Base-by-base conservation (phyloP, 1,140 invertebrate genomes). In the Alviniconcha marisindica region DNA sequence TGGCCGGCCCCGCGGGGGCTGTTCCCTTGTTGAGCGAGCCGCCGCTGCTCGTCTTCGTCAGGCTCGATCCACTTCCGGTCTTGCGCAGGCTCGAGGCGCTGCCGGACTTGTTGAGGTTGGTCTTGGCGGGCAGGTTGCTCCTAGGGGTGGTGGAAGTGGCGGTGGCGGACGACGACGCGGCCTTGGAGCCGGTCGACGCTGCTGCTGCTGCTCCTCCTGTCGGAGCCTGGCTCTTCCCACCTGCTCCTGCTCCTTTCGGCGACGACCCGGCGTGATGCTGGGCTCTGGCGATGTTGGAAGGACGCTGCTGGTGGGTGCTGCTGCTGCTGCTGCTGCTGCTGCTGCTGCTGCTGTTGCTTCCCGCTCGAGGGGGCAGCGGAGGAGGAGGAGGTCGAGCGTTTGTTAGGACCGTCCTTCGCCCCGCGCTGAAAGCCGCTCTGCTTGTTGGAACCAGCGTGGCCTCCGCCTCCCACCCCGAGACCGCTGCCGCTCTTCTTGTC, bases 1-100 rank as follows among this genome's bases (percentile, higher is more conserved):
- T 76, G 77, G 85, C 12, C 71, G 81, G 60, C 76, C 85, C 76
- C 51, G 85, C 66, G 63, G 74, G 83, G 66, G 80, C 86, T 21
- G 77, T n/a, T 56, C 66, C 85, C 63, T 89, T 88, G 73, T 82
- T 88, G 3, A 89, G 79, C 1, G 82, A 66, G 0, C 85, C 69
- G 21, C 84, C 86, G 73, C 88, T 89, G 7, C 82, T 81, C 56
- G 80, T 86, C 78, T 87, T 88, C 18, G 81, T 85, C 21, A 88
- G 60, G 38, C 83, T 83, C 28, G 86, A 80, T 15, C 86, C 87
- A 73, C 84, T 88, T 33, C 83, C 84, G 24, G 84, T 84, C 69
- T 90, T 87, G 38, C 81, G 83, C 38, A 88, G 66, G 60, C 85
- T 87, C 10, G 78, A 44, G 15, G 85, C 86, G 83, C 88, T 90